Base-by-base conservation (phyloP, 2,797 vertebrate species). In the Podarcis siculus region DNA sequence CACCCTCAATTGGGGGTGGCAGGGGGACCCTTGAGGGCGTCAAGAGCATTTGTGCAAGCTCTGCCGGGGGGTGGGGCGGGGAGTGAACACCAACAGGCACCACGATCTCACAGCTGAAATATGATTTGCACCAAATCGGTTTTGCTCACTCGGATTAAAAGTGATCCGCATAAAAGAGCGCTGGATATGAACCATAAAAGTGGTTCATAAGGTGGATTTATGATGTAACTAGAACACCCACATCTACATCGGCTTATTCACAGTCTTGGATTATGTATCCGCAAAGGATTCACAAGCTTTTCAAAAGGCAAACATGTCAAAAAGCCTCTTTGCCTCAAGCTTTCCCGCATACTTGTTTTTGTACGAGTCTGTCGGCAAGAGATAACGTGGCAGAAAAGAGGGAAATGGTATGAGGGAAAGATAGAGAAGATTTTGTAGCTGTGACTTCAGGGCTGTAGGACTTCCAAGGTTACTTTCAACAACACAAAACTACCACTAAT, bases 361-460 rank as follows among this genome's bases (percentile, higher is more conserved):
- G 77, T 89, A 67, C 77, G 91, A 88, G 88, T 35, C 64, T 91
- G 42, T 3, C 75, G 86, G 91, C 90, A 79, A 87, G 71, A 91
- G 87, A 93, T 92, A 94, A 89, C 76, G 89, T 90, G 17, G 92
- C 35, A 82, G 82, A 93, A 92, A 93, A 91, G 76, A 92, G 81
- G 88, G 91, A 88, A 87, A 1, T 23, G 81, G 4, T 55, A 5
- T 0, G 3, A 92, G 25, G 55, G 37, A 39, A 89, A 85, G 69
- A 71, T 32, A 13, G 91, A 79, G 93, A 90, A 10, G 85, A 87
- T 86, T 88, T 90, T 89, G 37, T 71, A 92, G 83, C n/a, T 85
- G 58, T 0, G 13, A 91, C 86, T 92, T 91, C 76, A 83, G 89
- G n/a, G 72, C 37, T 89, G 80, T 49, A 91, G 1, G 71, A 89